Evolutionary conservation across 2,797 vertebrate species (phyloP), one percentile per base, ranked within the genome.

Genomic region (Nannoperca obscura): DNA sequence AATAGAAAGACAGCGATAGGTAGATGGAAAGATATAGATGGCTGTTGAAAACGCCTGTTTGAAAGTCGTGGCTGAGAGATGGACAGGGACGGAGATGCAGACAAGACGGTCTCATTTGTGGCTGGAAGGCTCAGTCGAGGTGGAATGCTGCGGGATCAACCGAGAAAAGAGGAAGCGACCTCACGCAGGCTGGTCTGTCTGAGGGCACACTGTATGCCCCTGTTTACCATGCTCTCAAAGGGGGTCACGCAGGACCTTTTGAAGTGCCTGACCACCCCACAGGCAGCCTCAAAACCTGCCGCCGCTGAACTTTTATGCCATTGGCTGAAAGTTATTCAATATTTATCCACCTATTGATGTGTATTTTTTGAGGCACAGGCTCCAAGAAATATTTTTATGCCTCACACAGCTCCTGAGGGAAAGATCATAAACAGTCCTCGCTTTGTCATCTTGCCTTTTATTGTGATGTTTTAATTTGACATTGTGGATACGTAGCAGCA

Each of bases 301-400:
- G 80, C 91, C 34, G 73, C 83, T 93, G 92, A 94, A 94, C 94
- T 92, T 93, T 94, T 77, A 89, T 81, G 80, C 88, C 84, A 92
- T 93, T 94, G 92, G 92, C 86, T 89, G 83, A 90, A 93, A 92
- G 87, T 91, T 89, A 92, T 93, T 91, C 89, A 93, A 92, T 93
- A 93, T 93, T 94, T 87, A 94, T 93, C 80, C 83, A 52, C 75
- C 88, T 83, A 92, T 92, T 93, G 91, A 93, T 92, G 90, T 93
- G 88, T 87, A 15, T 76, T 89, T 91, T 86, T 90, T 86, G 71
- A 88, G 85, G 74, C 80, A 84, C 84, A 81, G 86, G 84, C 77
- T 80, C 82, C 71, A 77, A 90, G 89, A 86, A 88, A 70, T 49
- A 66, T 79, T 88, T 78, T 82, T 78, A 60, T 74, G 69, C 85